Conservation (phyloP, 2,113 vertebrate genomes). For the Psettodes erumei region DNA sequence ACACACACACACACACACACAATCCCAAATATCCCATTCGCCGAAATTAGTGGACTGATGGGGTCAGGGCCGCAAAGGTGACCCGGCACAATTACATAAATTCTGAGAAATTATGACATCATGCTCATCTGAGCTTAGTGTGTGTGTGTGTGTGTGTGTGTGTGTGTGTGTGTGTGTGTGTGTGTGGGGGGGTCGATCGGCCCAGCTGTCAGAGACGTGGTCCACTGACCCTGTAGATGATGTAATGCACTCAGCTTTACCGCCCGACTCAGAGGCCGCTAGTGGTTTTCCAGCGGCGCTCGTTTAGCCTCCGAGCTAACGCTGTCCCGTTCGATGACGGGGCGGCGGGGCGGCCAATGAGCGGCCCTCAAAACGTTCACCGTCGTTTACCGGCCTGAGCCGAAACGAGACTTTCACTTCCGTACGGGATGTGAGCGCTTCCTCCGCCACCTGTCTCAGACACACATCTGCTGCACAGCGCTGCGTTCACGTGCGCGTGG, state of each 20-base stretch:
- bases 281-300: not conserved
- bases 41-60: not conserved
- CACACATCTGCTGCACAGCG: not conserved
- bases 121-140: conserved; percentile 39
- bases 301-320: not conserved
- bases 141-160: too few species aligned
- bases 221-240: conserved; percentile 74
- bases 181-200: not conserved
- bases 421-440: not conserved
- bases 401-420: not conserved
- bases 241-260: conserved; percentile 47
- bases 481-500: conserved; percentile 5
- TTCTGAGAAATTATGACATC: conserved; percentile 50
- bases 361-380: too few species aligned
- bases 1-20: not conserved
- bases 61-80: conserved; percentile 36
- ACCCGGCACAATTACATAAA: conserved; percentile 60
- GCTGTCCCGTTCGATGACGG: too few species aligned
- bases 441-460: not conserved
- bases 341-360: too few species aligned
- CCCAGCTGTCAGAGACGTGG: conserved; percentile 61
- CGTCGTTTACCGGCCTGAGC: too few species aligned
- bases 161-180: too few species aligned
- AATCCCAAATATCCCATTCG: not conserved
- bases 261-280: not conserved